Conservation (phyloP, 2,797 vertebrate genomes). For the Graptemys geographica region DNA sequence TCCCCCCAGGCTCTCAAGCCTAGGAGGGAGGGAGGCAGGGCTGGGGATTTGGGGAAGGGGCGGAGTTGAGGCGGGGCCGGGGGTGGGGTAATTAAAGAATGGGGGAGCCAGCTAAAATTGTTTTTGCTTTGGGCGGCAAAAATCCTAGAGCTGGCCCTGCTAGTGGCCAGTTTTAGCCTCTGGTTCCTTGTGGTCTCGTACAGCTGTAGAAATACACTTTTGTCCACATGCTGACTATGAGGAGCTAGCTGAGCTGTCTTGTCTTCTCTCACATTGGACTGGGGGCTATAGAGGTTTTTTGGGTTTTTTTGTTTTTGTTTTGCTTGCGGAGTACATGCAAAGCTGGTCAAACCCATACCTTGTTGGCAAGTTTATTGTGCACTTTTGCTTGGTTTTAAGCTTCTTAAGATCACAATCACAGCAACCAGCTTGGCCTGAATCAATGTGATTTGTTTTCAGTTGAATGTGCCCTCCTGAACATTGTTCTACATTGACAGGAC, state of each 20-base stretch:
- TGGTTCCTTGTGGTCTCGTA: conserved; percentile 11
- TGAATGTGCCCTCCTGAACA: neutral
- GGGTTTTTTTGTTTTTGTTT: neutral
- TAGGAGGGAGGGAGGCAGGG: too few species aligned
- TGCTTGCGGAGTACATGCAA: neutral
- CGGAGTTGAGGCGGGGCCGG: too few species aligned
- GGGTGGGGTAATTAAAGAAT: too few species aligned
- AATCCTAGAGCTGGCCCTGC: neutral
- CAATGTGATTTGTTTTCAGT: neutral
- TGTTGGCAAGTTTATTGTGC: neutral
- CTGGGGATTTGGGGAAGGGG: too few species aligned
- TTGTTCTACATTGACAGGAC: neutral
- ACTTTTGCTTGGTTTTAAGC: neutral
- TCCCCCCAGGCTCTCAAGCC: too few species aligned
- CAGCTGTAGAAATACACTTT: conserved; percentile 68
- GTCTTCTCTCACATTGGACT: conserved; percentile 2
- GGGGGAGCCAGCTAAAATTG: too few species aligned
- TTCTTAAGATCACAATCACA: neutral
- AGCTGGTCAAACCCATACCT: neutral
- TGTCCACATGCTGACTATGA: neutral
- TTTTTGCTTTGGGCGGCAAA: too few species aligned
- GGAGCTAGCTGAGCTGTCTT: conserved; percentile 5
- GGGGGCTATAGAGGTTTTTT: neutral
- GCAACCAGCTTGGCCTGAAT: neutral
- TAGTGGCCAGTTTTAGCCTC: conserved; percentile 24